Evolutionary conservation across 2,113 vertebrate genomes (phyloP).

Genomic region (Rhipidura dahli): DNA sequence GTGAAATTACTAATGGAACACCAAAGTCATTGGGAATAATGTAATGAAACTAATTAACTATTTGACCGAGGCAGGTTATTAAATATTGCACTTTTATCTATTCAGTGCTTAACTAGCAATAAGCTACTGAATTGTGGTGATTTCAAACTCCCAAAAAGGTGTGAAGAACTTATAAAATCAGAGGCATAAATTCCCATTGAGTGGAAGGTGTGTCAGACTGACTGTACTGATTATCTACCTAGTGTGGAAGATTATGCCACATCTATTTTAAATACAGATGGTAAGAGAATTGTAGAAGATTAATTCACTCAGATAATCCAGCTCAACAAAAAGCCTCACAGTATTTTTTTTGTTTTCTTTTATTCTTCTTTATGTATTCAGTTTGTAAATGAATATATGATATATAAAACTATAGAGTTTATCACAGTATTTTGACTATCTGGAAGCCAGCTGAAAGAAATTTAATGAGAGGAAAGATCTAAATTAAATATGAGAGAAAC

Average conservation of each 20-base stretch:
- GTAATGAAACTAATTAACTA: not conserved
- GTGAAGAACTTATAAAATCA: not conserved
- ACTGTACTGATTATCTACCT: not conserved
- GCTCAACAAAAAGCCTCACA: not conserved
- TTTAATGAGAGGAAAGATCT: not conserved
- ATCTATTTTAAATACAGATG: not conserved
- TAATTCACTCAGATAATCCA: constrained; percentile 1
- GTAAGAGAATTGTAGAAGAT: not conserved
- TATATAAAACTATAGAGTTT: not conserved
- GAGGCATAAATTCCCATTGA: not conserved
- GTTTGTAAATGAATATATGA: not conserved
- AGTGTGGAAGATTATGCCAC: not conserved
- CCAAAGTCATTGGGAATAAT: not conserved
- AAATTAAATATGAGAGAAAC: not conserved
- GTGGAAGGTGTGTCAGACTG: not conserved
- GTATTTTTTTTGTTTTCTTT: not conserved
- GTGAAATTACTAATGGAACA: not conserved
- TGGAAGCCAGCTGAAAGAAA: not conserved
- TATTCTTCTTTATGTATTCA: not conserved
- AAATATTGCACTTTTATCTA: not conserved
- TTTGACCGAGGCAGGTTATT: not conserved
- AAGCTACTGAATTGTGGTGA: not conserved
- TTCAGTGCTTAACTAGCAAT: not conserved
- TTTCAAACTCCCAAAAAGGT: not conserved
- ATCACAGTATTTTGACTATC: not conserved